Conservation (phyloP, 2,888 invertebrate genomes). For the Drosophila buzzatii region DNA sequence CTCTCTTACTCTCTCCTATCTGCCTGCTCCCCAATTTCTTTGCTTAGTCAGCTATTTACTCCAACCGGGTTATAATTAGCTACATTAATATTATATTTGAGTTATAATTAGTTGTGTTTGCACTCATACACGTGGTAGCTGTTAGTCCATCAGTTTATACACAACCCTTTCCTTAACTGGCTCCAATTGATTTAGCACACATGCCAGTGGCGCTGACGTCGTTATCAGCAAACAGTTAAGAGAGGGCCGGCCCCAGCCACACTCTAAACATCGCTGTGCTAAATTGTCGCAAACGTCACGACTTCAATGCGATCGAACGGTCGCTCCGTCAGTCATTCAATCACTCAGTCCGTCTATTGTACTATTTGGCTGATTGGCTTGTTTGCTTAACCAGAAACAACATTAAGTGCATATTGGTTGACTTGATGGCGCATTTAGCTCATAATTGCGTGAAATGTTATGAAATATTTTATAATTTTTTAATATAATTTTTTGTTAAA, state of each 20-base stretch:
- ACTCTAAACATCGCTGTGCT: slow-evolving; percentile 21
- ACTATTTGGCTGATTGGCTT: slow-evolving; percentile 40
- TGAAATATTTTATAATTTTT: slow-evolving; percentile 3
- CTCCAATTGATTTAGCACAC: slow-evolving; percentile 49
- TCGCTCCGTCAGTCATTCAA: slow-evolving; percentile 8
- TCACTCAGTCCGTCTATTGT: slow-evolving; percentile 21
- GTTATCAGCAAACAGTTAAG: slow-evolving; percentile 65
- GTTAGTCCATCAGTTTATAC: background rate
- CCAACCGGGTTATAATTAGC: background rate
- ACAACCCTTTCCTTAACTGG: background rate
- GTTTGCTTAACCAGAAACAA: slow-evolving; percentile 35
- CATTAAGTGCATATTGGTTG: slow-evolving; percentile 32
- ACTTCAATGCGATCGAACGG: slow-evolving; percentile 1
- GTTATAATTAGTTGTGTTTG: slow-evolving; percentile 6
- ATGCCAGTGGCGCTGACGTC: slow-evolving; percentile 57
- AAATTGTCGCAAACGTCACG: slow-evolving; percentile 39
- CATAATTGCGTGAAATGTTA: slow-evolving; percentile 15
- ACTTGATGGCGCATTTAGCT: slow-evolving; percentile 18
- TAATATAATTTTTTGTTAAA: background rate
- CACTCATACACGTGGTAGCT: background rate
- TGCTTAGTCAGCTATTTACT: background rate
- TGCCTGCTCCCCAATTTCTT: background rate
- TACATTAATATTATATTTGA: background rate
- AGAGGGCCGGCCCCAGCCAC: slow-evolving; percentile 37
- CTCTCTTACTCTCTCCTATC: background rate